Evolutionary conservation across 37 sponge, comb jelly and placozoan genomes (phyloP), one percentile per base, ranked within the genome.

Genomic region (Chondrosia reniformis): DNA sequence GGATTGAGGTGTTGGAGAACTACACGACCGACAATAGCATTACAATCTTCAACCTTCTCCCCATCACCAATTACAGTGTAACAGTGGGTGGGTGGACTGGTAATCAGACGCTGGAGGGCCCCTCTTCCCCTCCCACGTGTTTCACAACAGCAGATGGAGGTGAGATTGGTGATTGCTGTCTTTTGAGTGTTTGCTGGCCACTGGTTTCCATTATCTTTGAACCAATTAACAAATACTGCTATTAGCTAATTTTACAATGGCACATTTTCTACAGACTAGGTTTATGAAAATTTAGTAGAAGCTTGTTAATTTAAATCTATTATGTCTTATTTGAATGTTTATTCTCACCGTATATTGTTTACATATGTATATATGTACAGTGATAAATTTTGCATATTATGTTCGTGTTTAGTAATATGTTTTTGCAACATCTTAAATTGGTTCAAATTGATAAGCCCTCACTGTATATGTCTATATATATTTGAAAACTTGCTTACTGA

Each of bases 91-190:
- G 72, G 19, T 21, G 39, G n/a, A 69, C 72, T 13, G 72, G 72
- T 42, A 3, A 25, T 39, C 44, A 44, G 7, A 69, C 42, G 39
- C 36, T 69, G 36, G 5, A 69, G 31, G 72, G 72, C 2, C 72
- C 72, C 1, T 39, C n/a, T 25, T 39, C 72, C 42, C 3, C 32
- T 25, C 72, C 72, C 4, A 0, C 32, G n/a, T 69, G 72, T 39
- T 69, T 69, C 43, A 69, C 5, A 13, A 69, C 72, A 69, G 44
- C 72, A 69, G 72, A 69, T 13, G 43, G 43, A 69, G 72, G 72
- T 69, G 72, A 39, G 72, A 24, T 3, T 38, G 61, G n/a, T n/a
- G n/a, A n/a, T n/a, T n/a, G n/a, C n/a, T n/a, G n/a, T n/a, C n/a
- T n/a, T n/a, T n/a, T n/a, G n/a, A n/a, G n/a, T n/a, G n/a, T n/a